phyloP scores from a whole-genome alignment of 2,113 vertebrate species.

The Plecturocebus donacophilus region DNA sequence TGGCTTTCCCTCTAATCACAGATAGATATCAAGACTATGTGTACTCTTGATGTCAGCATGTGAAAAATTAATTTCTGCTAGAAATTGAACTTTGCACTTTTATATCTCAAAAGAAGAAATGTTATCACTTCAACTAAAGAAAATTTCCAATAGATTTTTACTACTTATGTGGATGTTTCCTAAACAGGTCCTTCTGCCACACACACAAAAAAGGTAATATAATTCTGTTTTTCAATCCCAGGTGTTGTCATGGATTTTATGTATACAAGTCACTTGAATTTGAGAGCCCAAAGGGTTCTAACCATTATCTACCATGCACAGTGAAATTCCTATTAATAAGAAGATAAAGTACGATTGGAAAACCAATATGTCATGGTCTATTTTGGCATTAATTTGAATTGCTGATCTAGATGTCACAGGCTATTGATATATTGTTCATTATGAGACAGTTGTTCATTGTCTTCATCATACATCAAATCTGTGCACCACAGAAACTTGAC shows the following conservation, averaged over 20 bases:
- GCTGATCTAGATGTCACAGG: slow-evolving; percentile 55
- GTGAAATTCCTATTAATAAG: slow-evolving; percentile 40
- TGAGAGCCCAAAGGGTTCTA: slow-evolving; percentile 23
- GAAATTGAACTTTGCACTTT: slow-evolving; percentile 61
- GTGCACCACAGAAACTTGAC: background rate
- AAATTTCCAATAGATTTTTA: slow-evolving; percentile 56
- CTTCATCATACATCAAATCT: slow-evolving; percentile 51
- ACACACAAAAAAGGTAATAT: background rate
- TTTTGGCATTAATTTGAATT: slow-evolving; percentile 70
- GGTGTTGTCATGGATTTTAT: slow-evolving; percentile 26
- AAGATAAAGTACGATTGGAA: slow-evolving; percentile 66
- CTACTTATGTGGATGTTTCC: background rate
- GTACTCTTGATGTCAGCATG: slow-evolving; percentile 6
- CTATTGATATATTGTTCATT: slow-evolving; percentile 43
- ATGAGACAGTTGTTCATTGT: slow-evolving; percentile 21
- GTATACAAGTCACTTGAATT: background rate
- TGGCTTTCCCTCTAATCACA: slow-evolving; percentile 38
- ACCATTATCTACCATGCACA: slow-evolving; percentile 25
- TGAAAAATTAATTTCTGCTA: slow-evolving; percentile 67
- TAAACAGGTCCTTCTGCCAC: background rate
- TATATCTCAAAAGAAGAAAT: slow-evolving; percentile 61
- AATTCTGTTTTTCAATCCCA: background rate
- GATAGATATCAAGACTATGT: slow-evolving; percentile 16
- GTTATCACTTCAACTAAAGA: slow-evolving; percentile 51
- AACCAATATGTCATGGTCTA: slow-evolving; percentile 59